Conservation (phyloP, 2,113 vertebrate species). For the Eurypyga helias region DNA sequence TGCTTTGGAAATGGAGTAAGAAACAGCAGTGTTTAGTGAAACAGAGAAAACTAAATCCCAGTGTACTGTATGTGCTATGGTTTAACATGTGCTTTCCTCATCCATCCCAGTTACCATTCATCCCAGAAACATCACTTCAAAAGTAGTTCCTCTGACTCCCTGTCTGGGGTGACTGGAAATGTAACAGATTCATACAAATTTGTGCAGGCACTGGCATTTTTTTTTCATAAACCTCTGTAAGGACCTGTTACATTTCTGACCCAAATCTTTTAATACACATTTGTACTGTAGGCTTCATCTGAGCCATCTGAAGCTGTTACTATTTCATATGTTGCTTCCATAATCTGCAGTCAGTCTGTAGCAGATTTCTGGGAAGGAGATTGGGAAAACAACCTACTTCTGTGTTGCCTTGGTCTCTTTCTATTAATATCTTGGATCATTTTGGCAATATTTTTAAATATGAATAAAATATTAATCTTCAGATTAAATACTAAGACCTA, state of each 20-base stretch:
- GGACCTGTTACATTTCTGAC: neutral
- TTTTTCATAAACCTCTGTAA: neutral
- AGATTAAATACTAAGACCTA: conserved; percentile 23
- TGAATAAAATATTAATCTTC: conserved; percentile 21
- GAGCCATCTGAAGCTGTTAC: neutral
- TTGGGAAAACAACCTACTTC: conserved; percentile 12
- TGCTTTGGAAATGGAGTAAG: neutral
- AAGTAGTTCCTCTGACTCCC: neutral
- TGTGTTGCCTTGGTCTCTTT: neutral
- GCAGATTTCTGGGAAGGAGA: neutral
- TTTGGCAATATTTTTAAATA: conserved; percentile 32
- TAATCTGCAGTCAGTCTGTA: neutral
- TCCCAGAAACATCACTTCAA: neutral
- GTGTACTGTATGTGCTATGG: rapidly evolving
- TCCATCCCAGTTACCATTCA: neutral
- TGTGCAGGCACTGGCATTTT: neutral
- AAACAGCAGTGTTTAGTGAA: neutral
- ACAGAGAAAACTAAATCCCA: neutral
- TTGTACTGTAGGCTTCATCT: neutral
- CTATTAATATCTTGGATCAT: neutral
- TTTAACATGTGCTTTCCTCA: neutral
- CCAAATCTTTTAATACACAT: neutral
- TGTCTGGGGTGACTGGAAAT: neutral
- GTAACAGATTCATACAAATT: neutral
- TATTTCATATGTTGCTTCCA: neutral